Conservation (phyloP, 2,113 vertebrate species). For the Physeter macrocephalus region DNA sequence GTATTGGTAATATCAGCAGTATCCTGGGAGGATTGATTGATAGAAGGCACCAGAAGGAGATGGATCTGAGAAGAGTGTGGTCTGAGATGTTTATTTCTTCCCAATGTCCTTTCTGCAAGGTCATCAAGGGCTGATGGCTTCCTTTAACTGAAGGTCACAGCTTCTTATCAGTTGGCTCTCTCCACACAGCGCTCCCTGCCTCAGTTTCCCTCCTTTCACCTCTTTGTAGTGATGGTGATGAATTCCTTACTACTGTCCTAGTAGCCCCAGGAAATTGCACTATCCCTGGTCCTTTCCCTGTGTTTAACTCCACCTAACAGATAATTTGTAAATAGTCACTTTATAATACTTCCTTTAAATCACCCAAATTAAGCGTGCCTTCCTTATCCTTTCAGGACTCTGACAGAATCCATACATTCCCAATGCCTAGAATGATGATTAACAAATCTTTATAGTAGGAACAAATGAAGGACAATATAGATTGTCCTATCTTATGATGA, state of each 20-base stretch:
- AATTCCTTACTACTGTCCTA: neutral
- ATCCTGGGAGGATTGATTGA: neutral
- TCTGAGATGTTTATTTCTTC: neutral
- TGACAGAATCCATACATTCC: neutral
- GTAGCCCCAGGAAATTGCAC: neutral
- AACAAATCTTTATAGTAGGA: neutral
- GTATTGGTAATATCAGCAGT: neutral
- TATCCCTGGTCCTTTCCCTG: neutral
- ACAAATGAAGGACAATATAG: neutral
- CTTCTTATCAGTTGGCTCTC: neutral
- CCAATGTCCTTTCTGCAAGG: neutral
- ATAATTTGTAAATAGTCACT: neutral
- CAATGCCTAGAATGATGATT: neutral
- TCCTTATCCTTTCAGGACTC: neutral
- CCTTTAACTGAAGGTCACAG: neutral
- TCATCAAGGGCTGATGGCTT: neutral
- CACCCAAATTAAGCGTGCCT: neutral
- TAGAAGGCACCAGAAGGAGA: neutral
- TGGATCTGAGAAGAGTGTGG: neutral
- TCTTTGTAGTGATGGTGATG: neutral
- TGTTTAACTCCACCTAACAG: neutral
- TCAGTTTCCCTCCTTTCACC: neutral
- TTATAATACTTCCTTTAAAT: neutral
- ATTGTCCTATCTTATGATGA: neutral
- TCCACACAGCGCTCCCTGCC: neutral